phyloP scores from a whole-genome alignment of 37 sponge, comb jelly and placozoan genomes.

The Dysidea cf. avara region DNA sequence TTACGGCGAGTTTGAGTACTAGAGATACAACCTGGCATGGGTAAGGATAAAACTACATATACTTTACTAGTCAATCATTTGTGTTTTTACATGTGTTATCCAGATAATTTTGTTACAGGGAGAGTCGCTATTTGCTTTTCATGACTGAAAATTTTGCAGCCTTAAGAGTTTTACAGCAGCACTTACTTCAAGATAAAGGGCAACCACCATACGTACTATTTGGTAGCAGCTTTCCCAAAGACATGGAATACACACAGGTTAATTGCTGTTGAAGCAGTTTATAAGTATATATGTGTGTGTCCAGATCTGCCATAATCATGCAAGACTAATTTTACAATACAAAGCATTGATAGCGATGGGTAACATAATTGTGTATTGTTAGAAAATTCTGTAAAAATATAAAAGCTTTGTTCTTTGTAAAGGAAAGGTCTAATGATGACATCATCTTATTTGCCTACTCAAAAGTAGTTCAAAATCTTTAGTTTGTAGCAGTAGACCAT shows the following conservation, averaged over 20 bases:
- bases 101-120: conserved; percentile 37
- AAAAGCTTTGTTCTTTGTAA: too few relatives aligned
- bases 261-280: too few relatives aligned
- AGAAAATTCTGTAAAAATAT: too few relatives aligned
- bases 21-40: conserved; percentile 74
- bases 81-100: background rate
- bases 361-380: too few relatives aligned
- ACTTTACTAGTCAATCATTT: background rate
- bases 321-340: too few relatives aligned
- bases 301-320: too few relatives aligned
- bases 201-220: conserved; percentile 71
- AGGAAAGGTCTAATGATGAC: too few relatives aligned
- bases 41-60: conserved; percentile 15
- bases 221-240: conserved; percentile 95
- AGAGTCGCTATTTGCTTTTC: conserved; percentile 90
- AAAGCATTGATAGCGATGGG: too few relatives aligned
- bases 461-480: too few relatives aligned
- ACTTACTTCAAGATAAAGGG: conserved; percentile 22
- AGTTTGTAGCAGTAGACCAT: too few relatives aligned
- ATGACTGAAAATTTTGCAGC: conserved; percentile 92
- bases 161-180: conserved; percentile 67
- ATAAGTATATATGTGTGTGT: too few relatives aligned
- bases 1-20: conserved; percentile 57
- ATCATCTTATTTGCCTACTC: too few relatives aligned
- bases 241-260: conserved; percentile 93